phyloP scores from a whole-genome alignment of 2,797 vertebrate species.

The Oceanodroma leucorhoa region DNA sequence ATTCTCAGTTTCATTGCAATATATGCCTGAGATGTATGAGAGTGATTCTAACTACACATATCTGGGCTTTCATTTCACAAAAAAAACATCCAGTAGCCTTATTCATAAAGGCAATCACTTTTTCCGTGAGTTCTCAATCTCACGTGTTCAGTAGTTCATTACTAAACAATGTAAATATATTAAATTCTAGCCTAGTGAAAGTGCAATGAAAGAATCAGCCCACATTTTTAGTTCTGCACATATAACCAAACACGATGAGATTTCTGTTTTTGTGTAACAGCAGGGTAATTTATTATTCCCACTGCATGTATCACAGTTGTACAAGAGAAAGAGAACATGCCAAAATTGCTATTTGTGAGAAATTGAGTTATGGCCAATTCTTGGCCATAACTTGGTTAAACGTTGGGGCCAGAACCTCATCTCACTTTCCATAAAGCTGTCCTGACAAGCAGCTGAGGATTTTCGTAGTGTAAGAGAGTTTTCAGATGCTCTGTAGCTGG shows the following conservation, averaged over 20 bases:
- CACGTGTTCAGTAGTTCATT: not conserved
- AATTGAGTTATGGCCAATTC: slow-evolving; percentile 33
- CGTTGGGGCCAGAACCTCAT: not conserved
- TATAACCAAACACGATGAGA: not conserved
- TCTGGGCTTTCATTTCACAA: not conserved
- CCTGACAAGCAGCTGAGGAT: slow-evolving; percentile 33
- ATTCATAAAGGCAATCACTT: not conserved
- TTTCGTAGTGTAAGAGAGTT: not conserved
- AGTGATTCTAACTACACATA: not conserved
- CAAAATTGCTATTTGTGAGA: slow-evolving; percentile 60
- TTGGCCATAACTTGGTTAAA: not conserved
- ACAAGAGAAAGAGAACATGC: slow-evolving; percentile 12
- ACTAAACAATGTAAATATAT: not conserved
- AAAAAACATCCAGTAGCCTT: not conserved
- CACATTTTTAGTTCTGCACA: not conserved
- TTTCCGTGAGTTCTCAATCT: not conserved
- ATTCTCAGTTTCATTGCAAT: not conserved
- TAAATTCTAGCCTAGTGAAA: not conserved
- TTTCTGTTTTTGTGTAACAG: slow-evolving; percentile 35
- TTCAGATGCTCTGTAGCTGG: slow-evolving; percentile 14
- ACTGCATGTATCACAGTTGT: slow-evolving; percentile 3
- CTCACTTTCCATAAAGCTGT: slow-evolving; percentile 41
- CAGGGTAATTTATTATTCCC: slow-evolving; percentile 50
- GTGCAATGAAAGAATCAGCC: not conserved
- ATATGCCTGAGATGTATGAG: not conserved